Percentiles rank a stretch among this genome's conserved stretches.
Evolutionary conservation across 1,140 invertebrate genomes (phyloP).

Genomic region (Atta cephalotes): DNA sequence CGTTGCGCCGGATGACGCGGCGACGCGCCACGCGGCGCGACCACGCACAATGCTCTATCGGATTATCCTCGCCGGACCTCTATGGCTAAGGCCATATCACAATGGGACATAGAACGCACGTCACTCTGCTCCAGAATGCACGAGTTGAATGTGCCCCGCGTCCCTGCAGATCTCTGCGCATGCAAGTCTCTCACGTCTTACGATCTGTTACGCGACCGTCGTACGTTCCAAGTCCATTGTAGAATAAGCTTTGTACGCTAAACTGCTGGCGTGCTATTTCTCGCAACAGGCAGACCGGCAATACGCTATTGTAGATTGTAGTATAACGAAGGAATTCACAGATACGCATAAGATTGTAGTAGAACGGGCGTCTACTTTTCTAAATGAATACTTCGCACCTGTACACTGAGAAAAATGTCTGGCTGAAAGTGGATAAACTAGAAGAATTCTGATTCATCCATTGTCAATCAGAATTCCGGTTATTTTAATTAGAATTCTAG

Average conservation of each 20-base stretch:
- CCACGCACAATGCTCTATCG: conserved; percentile 45
- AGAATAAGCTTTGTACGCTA: background rate
- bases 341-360: conserved; percentile 1
- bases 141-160: conserved; percentile 28
- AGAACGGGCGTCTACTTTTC: background rate
- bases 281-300: background rate
- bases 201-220: conserved; percentile 8
- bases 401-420: background rate
- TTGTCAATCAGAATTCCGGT: too few relatives aligned
- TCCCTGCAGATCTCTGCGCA: background rate
- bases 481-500: too few relatives aligned
- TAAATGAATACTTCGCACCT: background rate
- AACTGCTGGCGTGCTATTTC: conserved; percentile 12
- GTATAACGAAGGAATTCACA: conserved; percentile 39
- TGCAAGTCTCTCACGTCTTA: background rate
- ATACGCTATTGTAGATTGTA: conserved; percentile 30
- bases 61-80: conserved; percentile 46
- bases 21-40: conserved; percentile 58
- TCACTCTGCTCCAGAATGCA: conserved; percentile 45
- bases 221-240: background rate
- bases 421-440: too few relatives aligned
- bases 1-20: conserved; percentile 62
- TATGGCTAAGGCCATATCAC: conserved; percentile 17
- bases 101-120: conserved; percentile 39
- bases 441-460: too few relatives aligned